Percentiles rank a stretch among this genome's conserved stretches.
Conservation (phyloP, 2,113 vertebrate genomes). For the Heteronetta atricapilla region DNA sequence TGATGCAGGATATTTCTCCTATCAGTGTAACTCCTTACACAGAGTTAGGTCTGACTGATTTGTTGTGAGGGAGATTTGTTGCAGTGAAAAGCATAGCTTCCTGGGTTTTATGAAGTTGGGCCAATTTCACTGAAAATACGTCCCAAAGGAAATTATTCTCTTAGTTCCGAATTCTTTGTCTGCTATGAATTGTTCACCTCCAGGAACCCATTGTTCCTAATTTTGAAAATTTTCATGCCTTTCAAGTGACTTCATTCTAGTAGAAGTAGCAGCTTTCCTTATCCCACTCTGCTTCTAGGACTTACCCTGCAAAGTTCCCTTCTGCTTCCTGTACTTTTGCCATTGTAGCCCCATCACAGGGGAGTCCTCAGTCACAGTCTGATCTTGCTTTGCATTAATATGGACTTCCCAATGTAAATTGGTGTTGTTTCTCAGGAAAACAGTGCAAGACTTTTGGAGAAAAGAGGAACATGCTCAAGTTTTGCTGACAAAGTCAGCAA, state of each 20-base stretch:
- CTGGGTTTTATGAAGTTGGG: background rate
- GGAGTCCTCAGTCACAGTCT: background rate
- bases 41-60: background rate
- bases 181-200: background rate
- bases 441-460: background rate
- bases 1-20: background rate
- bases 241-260: background rate
- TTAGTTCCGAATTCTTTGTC: background rate
- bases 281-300: background rate
- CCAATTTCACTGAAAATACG: conserved; percentile 5
- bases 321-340: background rate
- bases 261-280: background rate
- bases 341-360: background rate
- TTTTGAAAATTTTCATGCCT: background rate
- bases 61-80: background rate
- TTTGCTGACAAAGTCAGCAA: background rate
- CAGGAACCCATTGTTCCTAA: background rate
- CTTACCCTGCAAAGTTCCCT: background rate
- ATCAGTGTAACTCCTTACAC: background rate
- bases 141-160: conserved; percentile 19
- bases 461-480: conserved; percentile 16
- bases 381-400: background rate
- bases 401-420: background rate
- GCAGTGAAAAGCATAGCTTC: background rate
- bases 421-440: background rate